Base-by-base conservation (phyloP, 2,797 vertebrate genomes). In the Chelon auratus region DNA sequence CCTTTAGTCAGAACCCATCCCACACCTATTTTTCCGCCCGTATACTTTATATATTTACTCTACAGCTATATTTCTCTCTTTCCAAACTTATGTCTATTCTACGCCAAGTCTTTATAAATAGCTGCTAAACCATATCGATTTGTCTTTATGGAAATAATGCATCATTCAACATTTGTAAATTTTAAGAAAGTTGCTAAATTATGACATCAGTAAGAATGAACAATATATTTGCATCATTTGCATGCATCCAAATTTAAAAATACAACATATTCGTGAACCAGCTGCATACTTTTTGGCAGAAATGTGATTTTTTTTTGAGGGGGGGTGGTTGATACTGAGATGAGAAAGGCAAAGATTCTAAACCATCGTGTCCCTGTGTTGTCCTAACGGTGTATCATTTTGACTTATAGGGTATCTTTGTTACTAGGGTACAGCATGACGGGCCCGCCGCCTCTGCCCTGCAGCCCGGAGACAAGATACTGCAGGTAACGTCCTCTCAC, bases 391-490 rank as follows among this genome's bases (percentile, higher is more conserved):
- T 97, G 92, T 98, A 96, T 98, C 97, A 97, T 99, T 99, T 97
- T 99, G 97, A 99, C 97, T 96, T 98, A 98, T 99, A 99, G 98
- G 98, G 98, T 97, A 99, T 99, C 97, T 99, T 99, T 98, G 97
- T 99, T 97, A 99, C 98, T 99, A 99, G 98, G 97, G 98, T 99
- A 97, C 98, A 99, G 96, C 97, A 97, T 98, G 98, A 99, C 66
- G 98, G 98, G 87, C 96, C 98, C 40, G 97, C 98, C 48, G 93
- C 95, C 91, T 95, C 95, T 77, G 90, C 95, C 88, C 96, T 99
- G 85, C 97, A 95, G 95, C 97, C 98, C 42, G 98, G 98, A 81
- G 98, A 99, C 93, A 99, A 99, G 94, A 98, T 99, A 93, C 94
- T 99, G 86, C 96, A 99, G 97, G 98, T 99, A 97, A 94, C 84